Evolutionary conservation across 35 echinoderm and acorn worm genomes (phyloP), one percentile per base, ranked within the genome.

Genomic region (Stichopus chloronotus): DNA sequence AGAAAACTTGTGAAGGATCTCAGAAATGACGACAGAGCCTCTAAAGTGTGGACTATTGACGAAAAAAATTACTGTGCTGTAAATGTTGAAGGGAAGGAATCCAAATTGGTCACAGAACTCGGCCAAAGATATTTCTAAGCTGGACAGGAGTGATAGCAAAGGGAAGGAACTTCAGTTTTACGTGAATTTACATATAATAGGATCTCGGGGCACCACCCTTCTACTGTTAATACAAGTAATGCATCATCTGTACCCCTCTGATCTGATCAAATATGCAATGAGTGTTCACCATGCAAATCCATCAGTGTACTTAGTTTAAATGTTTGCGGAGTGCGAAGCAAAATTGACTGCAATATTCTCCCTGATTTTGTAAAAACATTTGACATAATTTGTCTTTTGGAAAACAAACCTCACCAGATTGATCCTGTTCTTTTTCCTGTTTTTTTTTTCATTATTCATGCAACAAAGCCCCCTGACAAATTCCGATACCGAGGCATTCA

Each of bases 371-470:
- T 9, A 68, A 68, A 68, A 17, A 17, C 8, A 68, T 68, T 68
- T 68, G 63, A 68, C 63, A 68, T 68, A 68, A 68, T 68, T 68
- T 68, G 63, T 68, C 63, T 68, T 68, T 68, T 68, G 63, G 63
- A n/a, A n/a, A n/a, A n/a, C n/a, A n/a, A n/a, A n/a, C n/a, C n/a
- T n/a, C n/a, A n/a, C n/a, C n/a, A n/a, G n/a, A n/a, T n/a, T n/a
- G n/a, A n/a, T n/a, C n/a, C n/a, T n/a, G n/a, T n/a, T n/a, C n/a
- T n/a, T n/a, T n/a, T n/a, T n/a, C n/a, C n/a, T n/a, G n/a, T n/a
- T n/a, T n/a, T n/a, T n/a, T n/a, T n/a, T n/a, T n/a, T n/a, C n/a
- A n/a, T n/a, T n/a, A n/a, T n/a, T n/a, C n/a, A n/a, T n/a, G n/a
- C n/a, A n/a, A n/a, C n/a, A n/a, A n/a, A n/a, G 63, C 17, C 63